Base-by-base conservation (phyloP, 2,888 invertebrate species). In the Epinotia ramella region DNA sequence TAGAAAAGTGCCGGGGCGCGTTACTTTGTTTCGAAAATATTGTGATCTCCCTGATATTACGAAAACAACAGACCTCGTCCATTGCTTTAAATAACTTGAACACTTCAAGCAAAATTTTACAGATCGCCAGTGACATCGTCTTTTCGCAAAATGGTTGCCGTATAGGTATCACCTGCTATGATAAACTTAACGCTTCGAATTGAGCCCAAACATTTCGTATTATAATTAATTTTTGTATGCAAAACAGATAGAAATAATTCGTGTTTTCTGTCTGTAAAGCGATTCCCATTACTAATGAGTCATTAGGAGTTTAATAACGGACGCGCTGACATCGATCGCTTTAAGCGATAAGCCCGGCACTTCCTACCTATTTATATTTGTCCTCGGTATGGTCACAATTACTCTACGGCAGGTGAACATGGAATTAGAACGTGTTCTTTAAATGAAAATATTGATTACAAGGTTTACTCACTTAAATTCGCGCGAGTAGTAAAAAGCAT, bases 321-420 rank as follows among this genome's bases (percentile, higher is more conserved):
- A 70, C 78, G 80, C 76, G 81, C 78, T 80, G 78, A 78, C 79
- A 79, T 80, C 79, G 85, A 86, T 88, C 82, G 84, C 80, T 86
- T 81, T 81, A 77, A 80, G 78, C 80, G 88, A 88, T 89, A 89
- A 86, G 80, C 77, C 72, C 67, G 79, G 78, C 88, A 85, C 89
- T 90, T 83, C 88, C 86, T 85, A 86, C 86, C 87, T 83, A 87
- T 83, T 83, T 79, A 78, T 76, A 67, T 74, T 56, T 77, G 75
- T 70, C 76, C 76, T 62, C n/a, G 65, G 71, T 75, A 75, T 72
- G 72, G 76, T 70, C 75, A 72, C 76, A 76, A 72, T 74, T 75
- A 72, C 62, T 75, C 56, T 63, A 33, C 24, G 40, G 66, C 75
- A 75, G 75, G 75, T 75, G 75, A 57, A 24, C 59, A 28, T 46